Evolutionary conservation across 1,140 invertebrate species (phyloP), one percentile per base, ranked within the genome.

Genomic region (Drosophila guanche): DNA sequence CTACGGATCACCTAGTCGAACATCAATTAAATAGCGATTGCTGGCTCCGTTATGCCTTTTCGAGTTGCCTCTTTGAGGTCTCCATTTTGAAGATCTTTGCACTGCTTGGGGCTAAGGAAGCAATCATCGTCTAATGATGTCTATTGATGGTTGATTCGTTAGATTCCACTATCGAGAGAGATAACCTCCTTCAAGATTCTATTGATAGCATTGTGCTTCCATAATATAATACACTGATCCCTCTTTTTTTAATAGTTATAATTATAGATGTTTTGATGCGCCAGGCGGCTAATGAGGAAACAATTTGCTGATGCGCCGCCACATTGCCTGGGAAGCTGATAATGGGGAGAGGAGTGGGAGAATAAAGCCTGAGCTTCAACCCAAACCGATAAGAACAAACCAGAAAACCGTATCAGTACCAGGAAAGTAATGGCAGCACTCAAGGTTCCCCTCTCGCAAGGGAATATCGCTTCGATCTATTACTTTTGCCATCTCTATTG

Each of bases 201-300:
- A 27, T 47, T 56, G 66, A 69, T 69, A 68, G 45, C 62, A 20
- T 23, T 0, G 7, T 45, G 47, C 52, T 25, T 16, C 33, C 33
- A 37, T 37, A 37, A 37, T 12, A 33, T 10, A 33, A 12, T 12
- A 37, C 10, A 33, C 29, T 27, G 5, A 5, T 27, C 25, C 8
- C 29, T 33, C 7, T 8, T 33, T 20, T 12, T 27, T 29, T 22
- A 16, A 14, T 51, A 46, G 33, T 25, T 68, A 61, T 16, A 54
- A 51, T 68, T 63, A 33, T 74, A n/a, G 5, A 54, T 75, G 43
- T 41, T 56, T 48, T 63, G 8, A 58, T 58, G 54, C 42, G 54
- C 42, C 7, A 23, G 4, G 29, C 29, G 27, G 52, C 47, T 80
- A 80, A 80, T 80, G 56, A 84, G 80, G 80, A 84, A 84, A 80